Conservation (phyloP, 2,113 vertebrate species). For the Ictalurus furcatus region DNA sequence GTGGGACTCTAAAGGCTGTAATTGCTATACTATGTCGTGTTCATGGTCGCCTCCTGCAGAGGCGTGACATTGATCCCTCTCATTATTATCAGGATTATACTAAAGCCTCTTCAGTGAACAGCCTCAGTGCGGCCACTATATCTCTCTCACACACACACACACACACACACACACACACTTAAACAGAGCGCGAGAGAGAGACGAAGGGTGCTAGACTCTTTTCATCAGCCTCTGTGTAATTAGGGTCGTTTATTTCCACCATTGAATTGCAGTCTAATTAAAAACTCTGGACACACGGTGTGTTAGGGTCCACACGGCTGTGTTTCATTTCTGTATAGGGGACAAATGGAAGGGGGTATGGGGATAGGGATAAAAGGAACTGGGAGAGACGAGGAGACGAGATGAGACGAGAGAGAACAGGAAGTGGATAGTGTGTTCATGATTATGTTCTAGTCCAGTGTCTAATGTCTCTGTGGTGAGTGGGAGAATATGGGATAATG, state of each 20-base stretch:
- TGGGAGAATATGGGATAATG: neutral
- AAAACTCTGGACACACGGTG: neutral
- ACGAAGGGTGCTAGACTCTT: conserved; percentile 5
- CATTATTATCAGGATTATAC: conserved; percentile 75
- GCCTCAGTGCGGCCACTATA: conserved; percentile 25
- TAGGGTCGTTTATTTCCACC: conserved; percentile 46
- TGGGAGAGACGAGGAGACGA: neutral
- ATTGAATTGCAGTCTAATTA: conserved; percentile 38
- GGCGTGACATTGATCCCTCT: conserved; percentile 70
- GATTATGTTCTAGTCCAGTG: neutral
- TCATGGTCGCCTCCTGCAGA: conserved; percentile 68
- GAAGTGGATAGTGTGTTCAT: neutral
- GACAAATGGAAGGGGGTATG: neutral
- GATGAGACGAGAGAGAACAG: neutral
- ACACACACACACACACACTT: conserved; percentile 22
- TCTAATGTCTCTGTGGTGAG: neutral
- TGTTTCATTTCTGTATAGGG: neutral
- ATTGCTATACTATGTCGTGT: conserved; percentile 74
- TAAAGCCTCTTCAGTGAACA: conserved; percentile 71
- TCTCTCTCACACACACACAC: neutral
- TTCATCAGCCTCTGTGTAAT: conserved; percentile 38
- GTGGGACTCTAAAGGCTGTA: conserved; percentile 70
- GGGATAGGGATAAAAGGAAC: neutral
- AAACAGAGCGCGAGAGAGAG: conserved; percentile 10
- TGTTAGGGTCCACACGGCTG: neutral